Evolutionary conservation across 2,113 vertebrate species (phyloP).

Genomic region (Eclectus roratus): DNA sequence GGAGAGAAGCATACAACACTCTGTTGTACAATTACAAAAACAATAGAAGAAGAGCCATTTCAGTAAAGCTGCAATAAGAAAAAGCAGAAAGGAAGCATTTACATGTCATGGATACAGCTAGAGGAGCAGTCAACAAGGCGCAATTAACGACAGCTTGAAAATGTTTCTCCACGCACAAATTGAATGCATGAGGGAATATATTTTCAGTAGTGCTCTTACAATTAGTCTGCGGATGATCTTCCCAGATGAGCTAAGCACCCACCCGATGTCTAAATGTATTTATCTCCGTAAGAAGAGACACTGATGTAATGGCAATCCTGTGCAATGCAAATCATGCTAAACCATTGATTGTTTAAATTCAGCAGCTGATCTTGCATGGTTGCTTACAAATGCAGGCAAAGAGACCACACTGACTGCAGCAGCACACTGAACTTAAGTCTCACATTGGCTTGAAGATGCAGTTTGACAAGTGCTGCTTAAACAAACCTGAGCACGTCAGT

Average conservation of each 20-base stretch:
- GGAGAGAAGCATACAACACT: background rate
- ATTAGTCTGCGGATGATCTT: background rate
- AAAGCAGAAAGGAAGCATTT: background rate
- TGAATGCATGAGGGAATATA: background rate
- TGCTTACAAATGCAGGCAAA: background rate
- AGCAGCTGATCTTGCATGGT: background rate
- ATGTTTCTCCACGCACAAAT: background rate
- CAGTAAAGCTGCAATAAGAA: background rate
- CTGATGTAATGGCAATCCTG: background rate
- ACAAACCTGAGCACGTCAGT: background rate
- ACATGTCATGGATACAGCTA: background rate
- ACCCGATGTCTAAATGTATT: background rate
- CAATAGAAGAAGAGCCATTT: background rate
- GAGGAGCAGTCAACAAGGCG: background rate
- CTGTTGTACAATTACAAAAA: background rate
- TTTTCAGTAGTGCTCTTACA: background rate
- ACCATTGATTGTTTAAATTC: background rate
- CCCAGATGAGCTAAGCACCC: background rate
- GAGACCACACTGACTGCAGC: background rate
- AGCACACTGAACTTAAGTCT: background rate
- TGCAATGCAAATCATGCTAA: background rate
- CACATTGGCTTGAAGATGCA: background rate
- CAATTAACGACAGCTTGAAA: slow-evolving; percentile 15
- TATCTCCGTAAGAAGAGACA: background rate
- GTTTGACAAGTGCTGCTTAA: slow-evolving; percentile 47